phyloP scores from a whole-genome alignment of 2,113 vertebrate species.

The Upupa epops region DNA sequence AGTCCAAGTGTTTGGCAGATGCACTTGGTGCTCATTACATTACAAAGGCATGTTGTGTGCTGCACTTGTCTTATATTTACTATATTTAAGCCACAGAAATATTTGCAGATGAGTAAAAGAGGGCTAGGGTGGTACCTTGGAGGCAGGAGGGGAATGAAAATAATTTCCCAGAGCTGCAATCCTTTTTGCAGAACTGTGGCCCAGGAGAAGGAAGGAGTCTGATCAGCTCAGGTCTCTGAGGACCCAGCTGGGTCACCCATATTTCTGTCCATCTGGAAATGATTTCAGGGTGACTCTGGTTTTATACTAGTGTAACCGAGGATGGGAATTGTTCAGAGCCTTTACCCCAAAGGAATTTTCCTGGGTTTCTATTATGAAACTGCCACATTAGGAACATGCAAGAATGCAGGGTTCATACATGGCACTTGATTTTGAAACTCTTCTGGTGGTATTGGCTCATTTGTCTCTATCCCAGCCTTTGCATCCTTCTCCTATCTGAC shows the following conservation, averaged over 20 bases:
- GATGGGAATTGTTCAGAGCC: neutral
- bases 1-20: constrained; percentile 9
- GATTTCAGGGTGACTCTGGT: neutral
- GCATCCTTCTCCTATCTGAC: neutral
- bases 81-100: constrained; percentile 63
- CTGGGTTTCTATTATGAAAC: neutral
- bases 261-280: neutral
- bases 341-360: neutral
- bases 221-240: neutral
- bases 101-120: neutral
- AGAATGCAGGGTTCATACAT: neutral
- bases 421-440: neutral
- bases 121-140: neutral
- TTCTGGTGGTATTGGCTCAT: neutral
- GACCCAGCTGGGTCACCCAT: fast-evolving
- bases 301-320: neutral
- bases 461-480: neutral
- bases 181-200: neutral
- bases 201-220: neutral
- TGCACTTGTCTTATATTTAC: constrained; percentile 54
- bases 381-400: neutral
- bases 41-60: constrained; percentile 10
- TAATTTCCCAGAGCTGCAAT: neutral
- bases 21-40: constrained; percentile 8
- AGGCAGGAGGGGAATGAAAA: constrained; percentile 6